phyloP scores from a whole-genome alignment of 2,113 vertebrate genomes.

The Erpornis zantholeuca region DNA sequence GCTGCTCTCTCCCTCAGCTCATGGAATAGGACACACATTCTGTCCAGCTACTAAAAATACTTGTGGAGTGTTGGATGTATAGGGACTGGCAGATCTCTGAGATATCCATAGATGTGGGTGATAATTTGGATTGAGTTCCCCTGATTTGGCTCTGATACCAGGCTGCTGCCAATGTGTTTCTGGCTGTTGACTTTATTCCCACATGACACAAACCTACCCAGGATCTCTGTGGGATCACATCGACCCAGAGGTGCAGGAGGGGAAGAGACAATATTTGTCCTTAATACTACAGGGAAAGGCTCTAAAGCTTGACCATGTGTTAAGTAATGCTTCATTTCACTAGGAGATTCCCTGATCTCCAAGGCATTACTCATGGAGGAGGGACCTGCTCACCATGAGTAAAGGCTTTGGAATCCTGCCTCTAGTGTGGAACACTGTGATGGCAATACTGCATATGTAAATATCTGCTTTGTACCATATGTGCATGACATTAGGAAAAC shows the following conservation, averaged over 20 bases:
- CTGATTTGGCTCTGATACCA: neutral
- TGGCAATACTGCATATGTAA: neutral
- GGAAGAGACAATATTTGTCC: neutral
- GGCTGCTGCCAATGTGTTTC: neutral
- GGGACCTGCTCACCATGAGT: neutral
- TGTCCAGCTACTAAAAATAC: neutral
- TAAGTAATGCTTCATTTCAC: neutral
- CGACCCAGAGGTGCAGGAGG: neutral
- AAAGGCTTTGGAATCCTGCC: constrained; percentile 20
- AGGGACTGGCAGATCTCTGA: neutral
- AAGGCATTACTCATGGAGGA: constrained; percentile 5
- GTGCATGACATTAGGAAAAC: neutral
- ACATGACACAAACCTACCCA: neutral
- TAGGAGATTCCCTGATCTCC: neutral
- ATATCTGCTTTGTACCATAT: neutral
- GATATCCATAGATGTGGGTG: neutral
- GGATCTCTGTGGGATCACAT: neutral
- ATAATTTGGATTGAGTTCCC: neutral
- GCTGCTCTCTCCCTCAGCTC: neutral
- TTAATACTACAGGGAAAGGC: neutral
- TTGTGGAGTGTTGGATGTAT: neutral
- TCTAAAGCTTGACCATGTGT: neutral
- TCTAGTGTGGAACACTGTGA: neutral
- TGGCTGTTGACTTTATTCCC: neutral
- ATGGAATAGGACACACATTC: neutral